A percentile compares a stretch with the other conserved stretches of the same genome.
These are phyloP conservation scores for Limnephilus marmoratus DNA, from an alignment of 2,888 invertebrate genomes.

Conservation along the genomic window DNA sequence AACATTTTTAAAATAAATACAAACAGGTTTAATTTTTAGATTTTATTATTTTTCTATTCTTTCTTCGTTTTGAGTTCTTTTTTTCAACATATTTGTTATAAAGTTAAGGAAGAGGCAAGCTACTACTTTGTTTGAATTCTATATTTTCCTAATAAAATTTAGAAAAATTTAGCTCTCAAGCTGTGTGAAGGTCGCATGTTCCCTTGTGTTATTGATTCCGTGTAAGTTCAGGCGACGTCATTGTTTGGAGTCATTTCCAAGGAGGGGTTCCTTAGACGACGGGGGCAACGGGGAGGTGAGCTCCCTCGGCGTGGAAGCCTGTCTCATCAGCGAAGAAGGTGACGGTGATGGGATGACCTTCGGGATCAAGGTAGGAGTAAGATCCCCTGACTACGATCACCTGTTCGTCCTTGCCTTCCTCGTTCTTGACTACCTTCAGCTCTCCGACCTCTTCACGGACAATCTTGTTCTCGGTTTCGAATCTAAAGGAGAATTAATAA, in stretches of 20 bases:
- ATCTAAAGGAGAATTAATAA: slow-evolving; percentile 43
- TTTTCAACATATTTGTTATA: not conserved
- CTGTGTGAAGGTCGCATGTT: not conserved
- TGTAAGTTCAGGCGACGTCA: not conserved
- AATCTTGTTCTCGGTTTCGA: slow-evolving; percentile 64
- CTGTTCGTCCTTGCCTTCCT: slow-evolving; percentile 61
- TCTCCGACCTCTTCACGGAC: slow-evolving; percentile 60
- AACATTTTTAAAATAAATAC: not conserved
- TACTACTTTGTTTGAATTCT: not conserved
- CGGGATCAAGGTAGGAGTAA: slow-evolving; percentile 58
- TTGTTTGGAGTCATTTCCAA: not conserved
- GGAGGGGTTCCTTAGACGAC: not conserved
- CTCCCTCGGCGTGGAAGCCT: slow-evolving; percentile 65
- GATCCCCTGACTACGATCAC: slow-evolving; percentile 63
- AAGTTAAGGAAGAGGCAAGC: not conserved
- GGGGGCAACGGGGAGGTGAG: slow-evolving; percentile 57
- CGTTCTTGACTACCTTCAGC: slow-evolving; percentile 62
- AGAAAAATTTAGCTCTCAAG: not conserved
- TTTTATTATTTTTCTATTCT: not conserved
- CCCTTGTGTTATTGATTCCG: not conserved
- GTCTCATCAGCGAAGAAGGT: slow-evolving; percentile 63
- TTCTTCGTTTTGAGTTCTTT: not conserved
- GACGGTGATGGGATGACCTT: slow-evolving; percentile 59
- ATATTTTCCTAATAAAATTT: slow-evolving; percentile 2
- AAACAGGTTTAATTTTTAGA: not conserved